Evolutionary conservation across 2,797 vertebrate species (phyloP).

Genomic region (Urophycis tenuis): DNA sequence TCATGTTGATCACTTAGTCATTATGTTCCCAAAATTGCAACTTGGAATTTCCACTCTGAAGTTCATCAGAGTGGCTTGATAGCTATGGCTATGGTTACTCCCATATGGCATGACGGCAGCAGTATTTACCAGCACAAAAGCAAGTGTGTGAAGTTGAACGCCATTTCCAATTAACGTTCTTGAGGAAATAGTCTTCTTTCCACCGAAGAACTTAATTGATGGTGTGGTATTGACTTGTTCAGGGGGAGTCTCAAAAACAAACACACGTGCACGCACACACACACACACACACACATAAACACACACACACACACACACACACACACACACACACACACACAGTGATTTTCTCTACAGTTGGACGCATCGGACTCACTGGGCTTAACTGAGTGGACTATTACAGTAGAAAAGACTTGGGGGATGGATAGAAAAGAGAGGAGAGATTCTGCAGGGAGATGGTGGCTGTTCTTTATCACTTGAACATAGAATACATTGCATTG

Average conservation of each 20-base stretch:
- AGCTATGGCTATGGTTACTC: background rate
- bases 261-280: conserved; percentile 20
- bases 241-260: background rate
- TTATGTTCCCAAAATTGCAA: background rate
- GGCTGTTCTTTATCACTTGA: background rate
- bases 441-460: background rate
- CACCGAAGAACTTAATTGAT: background rate
- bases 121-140: background rate
- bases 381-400: too few species aligned
- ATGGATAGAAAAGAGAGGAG: too few species aligned
- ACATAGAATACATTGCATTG: background rate
- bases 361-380: too few species aligned
- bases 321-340: background rate
- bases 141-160: background rate
- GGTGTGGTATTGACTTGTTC: background rate
- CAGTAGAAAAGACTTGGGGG: too few species aligned
- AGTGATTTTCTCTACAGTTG: background rate
- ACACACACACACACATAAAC: conserved; percentile 32
- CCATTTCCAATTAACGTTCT: background rate
- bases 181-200: background rate
- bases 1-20: background rate
- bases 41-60: background rate
- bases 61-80: background rate
- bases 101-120: background rate
- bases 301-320: conserved; percentile 8